phyloP scores from a whole-genome alignment of 2,113 vertebrate species.

The Cebidichthys violaceus region DNA sequence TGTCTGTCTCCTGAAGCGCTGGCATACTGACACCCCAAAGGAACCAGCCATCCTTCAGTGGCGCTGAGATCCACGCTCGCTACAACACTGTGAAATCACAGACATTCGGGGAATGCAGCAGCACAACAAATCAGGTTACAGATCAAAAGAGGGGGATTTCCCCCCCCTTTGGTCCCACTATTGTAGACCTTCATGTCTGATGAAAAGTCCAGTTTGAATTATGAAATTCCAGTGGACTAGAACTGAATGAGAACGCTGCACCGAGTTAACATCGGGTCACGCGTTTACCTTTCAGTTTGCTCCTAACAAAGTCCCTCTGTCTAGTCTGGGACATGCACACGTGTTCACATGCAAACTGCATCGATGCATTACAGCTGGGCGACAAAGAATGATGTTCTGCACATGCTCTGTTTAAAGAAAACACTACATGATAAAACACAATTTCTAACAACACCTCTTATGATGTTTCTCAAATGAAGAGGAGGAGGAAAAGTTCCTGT shows the following conservation, averaged over 20 bases:
- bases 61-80: background rate
- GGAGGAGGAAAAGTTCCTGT: background rate
- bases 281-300: background rate
- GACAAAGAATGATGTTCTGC: background rate
- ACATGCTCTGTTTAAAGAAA: background rate
- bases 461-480: background rate
- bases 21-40: conserved; percentile 21
- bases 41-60: conserved; percentile 16
- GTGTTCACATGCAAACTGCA: conserved; percentile 9
- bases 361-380: background rate
- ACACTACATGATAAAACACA: background rate
- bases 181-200: background rate
- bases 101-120: conserved; percentile 30
- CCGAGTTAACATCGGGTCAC: background rate
- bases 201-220: background rate
- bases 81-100: conserved; percentile 10
- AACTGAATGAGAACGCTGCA: background rate
- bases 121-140: conserved; percentile 37
- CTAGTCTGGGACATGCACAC: background rate
- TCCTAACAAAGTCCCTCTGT: conserved; percentile 22
- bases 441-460: background rate
- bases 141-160: background rate
- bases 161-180: background rate
- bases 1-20: conserved; percentile 29
- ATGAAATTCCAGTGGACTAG: background rate